Percentiles rank a stretch among this genome's conserved stretches.
Conservation (phyloP, 2,113 vertebrate species). For the Pongo abelii region DNA sequence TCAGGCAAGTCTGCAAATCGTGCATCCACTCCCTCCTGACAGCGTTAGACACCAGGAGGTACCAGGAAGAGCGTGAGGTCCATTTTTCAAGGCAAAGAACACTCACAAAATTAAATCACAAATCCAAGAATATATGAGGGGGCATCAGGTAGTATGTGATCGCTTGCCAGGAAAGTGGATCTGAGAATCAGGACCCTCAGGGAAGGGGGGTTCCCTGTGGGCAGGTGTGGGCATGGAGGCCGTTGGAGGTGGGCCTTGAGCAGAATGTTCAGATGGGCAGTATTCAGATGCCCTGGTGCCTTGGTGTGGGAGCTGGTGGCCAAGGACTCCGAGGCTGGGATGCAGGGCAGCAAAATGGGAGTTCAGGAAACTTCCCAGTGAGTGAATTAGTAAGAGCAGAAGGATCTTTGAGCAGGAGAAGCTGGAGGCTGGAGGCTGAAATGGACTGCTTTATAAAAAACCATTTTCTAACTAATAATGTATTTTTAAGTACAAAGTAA, state of each 20-base stretch:
- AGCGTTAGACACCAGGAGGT: neutral
- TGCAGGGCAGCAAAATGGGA: too few species aligned
- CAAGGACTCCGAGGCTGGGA: neutral
- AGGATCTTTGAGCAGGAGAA: neutral
- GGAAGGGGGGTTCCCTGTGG: neutral
- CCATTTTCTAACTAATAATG: neutral
- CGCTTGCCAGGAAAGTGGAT: neutral
- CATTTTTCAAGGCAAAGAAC: neutral
- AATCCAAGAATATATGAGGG: neutral
- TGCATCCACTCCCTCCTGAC: too few species aligned
- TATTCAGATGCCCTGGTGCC: too few species aligned
- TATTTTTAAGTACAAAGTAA: neutral
- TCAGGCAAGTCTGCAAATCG: neutral
- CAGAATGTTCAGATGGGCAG: neutral
- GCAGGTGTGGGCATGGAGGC: neutral
- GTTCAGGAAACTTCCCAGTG: neutral
- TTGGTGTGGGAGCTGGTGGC: rapidly evolving
- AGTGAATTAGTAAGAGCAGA: neutral
- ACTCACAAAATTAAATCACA: neutral
- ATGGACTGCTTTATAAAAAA: neutral
- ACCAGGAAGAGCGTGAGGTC: neutral
- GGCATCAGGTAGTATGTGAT: neutral
- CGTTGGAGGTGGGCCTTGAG: neutral
- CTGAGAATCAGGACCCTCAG: neutral
- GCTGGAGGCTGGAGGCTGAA: neutral